Percentiles rank a stretch among this genome's conserved stretches.
Evolutionary conservation across 1,140 invertebrate species (phyloP).

Genomic region (Chironomus tepperi): DNA sequence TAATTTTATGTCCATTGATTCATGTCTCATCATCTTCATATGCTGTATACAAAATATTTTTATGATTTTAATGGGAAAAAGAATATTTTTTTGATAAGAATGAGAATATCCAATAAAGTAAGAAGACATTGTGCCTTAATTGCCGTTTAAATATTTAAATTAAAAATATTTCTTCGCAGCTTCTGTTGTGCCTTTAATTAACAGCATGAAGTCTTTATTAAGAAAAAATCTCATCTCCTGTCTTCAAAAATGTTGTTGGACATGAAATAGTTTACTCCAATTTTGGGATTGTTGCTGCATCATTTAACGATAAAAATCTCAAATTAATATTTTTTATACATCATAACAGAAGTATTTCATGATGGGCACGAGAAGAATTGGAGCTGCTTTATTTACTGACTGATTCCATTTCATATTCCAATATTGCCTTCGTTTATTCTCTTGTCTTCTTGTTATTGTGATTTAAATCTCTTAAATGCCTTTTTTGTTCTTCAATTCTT

Average conservation of each 20-base stretch:
- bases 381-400: constrained; percentile 1
- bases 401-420: background rate
- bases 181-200: too few relatives aligned
- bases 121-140: background rate
- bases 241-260: background rate
- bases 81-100: background rate
- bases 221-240: background rate
- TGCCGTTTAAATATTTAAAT: too few relatives aligned
- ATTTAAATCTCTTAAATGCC: constrained; percentile 2
- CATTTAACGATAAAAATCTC: background rate
- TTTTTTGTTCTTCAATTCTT: constrained; percentile 1
- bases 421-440: background rate
- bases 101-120: background rate
- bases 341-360: background rate
- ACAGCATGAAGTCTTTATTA: too few relatives aligned
- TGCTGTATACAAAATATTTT: background rate
- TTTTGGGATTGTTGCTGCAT: background rate
- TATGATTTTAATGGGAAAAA: background rate
- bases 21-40: background rate
- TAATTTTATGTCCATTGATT: background rate
- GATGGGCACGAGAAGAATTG: background rate
- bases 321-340: background rate
- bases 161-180: too few relatives aligned
- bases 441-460: background rate
- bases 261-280: background rate